Conservation (phyloP, 2,113 vertebrate genomes). For the Oenanthe melanoleuca region DNA sequence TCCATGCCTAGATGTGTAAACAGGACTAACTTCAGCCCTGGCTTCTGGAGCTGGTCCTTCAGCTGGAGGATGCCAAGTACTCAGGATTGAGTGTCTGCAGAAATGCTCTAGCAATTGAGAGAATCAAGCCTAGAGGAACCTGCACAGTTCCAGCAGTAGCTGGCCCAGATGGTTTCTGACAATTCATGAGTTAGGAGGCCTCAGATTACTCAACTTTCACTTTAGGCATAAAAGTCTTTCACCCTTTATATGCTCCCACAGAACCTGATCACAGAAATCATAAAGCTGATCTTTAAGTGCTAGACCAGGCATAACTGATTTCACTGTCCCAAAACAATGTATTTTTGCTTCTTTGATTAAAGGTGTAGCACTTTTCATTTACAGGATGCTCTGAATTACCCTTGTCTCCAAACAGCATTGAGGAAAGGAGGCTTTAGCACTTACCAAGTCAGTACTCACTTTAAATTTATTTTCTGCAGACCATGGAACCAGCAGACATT, state of each 20-base stretch:
- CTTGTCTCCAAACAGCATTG: background rate
- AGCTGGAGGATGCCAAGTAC: background rate
- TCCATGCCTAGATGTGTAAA: background rate
- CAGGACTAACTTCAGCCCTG: background rate
- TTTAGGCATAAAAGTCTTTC: background rate
- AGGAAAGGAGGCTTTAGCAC: background rate
- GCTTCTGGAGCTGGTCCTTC: background rate
- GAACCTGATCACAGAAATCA: background rate
- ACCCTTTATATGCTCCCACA: background rate
- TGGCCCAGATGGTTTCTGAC: background rate
- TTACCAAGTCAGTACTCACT: background rate
- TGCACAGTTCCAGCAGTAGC: background rate
- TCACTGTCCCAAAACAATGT: background rate
- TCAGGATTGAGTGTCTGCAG: background rate
- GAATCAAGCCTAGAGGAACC: background rate
- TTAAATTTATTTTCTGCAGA: conserved; percentile 31
- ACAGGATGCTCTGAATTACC: background rate
- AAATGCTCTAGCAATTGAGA: background rate
- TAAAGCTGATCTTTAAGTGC: background rate
- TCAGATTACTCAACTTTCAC: background rate
- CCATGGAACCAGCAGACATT: conserved; percentile 5
- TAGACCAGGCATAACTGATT: background rate
- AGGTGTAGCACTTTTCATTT: background rate
- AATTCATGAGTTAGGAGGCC: background rate
- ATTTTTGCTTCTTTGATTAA: background rate